Base-by-base conservation (phyloP, 2,797 vertebrate species). In the Spheniscus humboldti region DNA sequence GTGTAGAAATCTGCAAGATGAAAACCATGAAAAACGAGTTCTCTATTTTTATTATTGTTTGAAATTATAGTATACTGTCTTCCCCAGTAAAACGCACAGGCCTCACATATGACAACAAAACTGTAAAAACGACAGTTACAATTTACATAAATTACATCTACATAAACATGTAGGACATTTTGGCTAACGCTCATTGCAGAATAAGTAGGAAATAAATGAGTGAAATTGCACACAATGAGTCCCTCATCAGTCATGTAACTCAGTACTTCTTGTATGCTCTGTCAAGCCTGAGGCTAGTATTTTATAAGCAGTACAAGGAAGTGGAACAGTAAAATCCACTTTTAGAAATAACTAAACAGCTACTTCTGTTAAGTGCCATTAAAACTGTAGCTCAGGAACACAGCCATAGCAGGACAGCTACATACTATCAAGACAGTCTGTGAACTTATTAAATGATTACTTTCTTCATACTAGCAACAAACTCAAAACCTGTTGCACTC, bases 101-200 rank as follows among this genome's bases (percentile, higher is more conserved):
- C 28, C 25, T 67, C 45, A 63, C 10, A 33, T 12, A 52, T 5
- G 28, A 43, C 22, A 68, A 31, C 5, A n/a, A 12, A 79, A 62
- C 23, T 30, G 7, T 30, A 89, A 53, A 76, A 66, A 35, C 1
- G 0, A 56, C 28, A 57, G 25, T 35, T 33, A 20, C 6, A 14
- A 19, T 28, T n/a, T 23, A 74, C 10, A 48, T 56, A 31, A 76
- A 62, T 66, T 30, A 33, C 13, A 66, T 43, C 25, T 48, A n/a
- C 14, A 45, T 55, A 55, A 91, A 74, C 28, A 74, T 1, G 3
- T 25, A 71, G 0, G 0, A 53, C 45, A 57, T 16, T 33, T 45
- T 57, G 60, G 48, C 27, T 76, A 63, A 55, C 31, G 13, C 13
- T 71, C n/a, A 59, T 0, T 41, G 55, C 45, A 90, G n/a, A 66